Percentiles rank a stretch among this genome's conserved stretches.
Conservation (phyloP, 2,888 invertebrate genomes). For the Andrena haemorrhoa region DNA sequence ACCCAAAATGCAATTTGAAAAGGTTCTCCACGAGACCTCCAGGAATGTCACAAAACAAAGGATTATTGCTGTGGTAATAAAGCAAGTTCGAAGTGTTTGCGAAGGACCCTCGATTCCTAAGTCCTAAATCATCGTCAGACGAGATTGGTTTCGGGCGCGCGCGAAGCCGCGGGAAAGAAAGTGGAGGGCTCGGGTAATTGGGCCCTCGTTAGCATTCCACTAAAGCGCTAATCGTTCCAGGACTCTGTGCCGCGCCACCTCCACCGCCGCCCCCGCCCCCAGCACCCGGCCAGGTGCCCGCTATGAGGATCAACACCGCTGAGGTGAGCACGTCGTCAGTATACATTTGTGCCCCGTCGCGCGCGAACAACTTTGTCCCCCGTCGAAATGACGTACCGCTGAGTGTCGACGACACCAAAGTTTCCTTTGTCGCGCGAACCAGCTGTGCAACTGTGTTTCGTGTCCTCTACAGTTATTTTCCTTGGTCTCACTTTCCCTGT, state of each 20-base stretch:
- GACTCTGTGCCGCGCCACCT: conserved; percentile 83
- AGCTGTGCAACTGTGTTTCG: background rate
- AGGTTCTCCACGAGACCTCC: too few species aligned
- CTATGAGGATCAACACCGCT: conserved; percentile 85
- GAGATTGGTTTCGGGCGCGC: conserved; percentile 1
- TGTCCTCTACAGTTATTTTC: background rate
- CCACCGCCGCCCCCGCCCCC: conserved; percentile 88
- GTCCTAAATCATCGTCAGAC: background rate
- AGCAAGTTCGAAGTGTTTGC: too few species aligned
- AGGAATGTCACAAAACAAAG: too few species aligned
- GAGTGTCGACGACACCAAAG: background rate
- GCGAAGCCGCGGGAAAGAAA: conserved; percentile 15
- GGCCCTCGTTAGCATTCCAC: conserved; percentile 55
- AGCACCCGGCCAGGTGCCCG: conserved; percentile 85
- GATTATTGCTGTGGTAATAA: too few species aligned
- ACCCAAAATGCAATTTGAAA: too few species aligned
- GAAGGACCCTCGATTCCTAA: background rate
- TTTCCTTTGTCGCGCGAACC: background rate
- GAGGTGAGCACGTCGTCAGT: conserved; percentile 83
- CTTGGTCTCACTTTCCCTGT: background rate
- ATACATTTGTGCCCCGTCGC: conserved; percentile 37
- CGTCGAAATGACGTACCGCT: background rate
- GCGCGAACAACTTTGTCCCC: conserved; percentile 17
- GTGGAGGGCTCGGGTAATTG: background rate
- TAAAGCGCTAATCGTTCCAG: conserved; percentile 72